Evolutionary conservation across 2,888 invertebrate species (phyloP).

Genomic region (Cosmia trapezina): DNA sequence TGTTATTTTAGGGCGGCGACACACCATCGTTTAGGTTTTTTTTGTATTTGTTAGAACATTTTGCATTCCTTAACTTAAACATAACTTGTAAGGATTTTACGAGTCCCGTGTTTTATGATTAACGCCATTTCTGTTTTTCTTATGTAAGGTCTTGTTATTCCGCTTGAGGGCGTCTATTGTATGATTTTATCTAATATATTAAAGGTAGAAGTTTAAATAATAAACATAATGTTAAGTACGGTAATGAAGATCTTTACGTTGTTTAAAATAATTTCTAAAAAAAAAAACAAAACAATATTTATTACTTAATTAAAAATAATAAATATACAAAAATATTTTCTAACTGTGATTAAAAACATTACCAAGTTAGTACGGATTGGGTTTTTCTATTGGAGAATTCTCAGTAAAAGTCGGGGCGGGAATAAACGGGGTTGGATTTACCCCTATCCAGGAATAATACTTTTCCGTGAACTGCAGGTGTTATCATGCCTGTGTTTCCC

Average conservation of each 20-base stretch:
- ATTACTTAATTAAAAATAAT: neutral
- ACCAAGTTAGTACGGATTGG: neutral
- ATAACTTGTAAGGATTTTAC: conserved; percentile 18
- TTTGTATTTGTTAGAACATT: neutral
- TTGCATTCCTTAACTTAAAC: conserved; percentile 11
- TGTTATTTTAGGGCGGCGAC: conserved; percentile 36
- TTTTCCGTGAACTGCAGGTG: conserved; percentile 45
- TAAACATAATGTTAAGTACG: neutral
- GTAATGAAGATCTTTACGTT: neutral
- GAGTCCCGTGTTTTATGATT: conserved; percentile 23
- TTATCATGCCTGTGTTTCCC: conserved; percentile 19
- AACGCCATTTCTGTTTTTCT: conserved; percentile 13
- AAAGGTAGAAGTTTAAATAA: neutral
- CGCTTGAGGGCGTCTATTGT: neutral
- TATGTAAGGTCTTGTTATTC: conserved; percentile 6
- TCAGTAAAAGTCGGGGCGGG: neutral
- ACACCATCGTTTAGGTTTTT: conserved; percentile 1
- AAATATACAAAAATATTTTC: neutral
- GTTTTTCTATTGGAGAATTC: conserved; percentile 30
- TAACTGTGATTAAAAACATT: neutral
- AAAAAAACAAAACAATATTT: neutral
- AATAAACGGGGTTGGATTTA: conserved; percentile 16
- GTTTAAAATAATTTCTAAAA: neutral
- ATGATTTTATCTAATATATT: conserved; percentile 27
- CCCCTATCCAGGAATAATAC: conserved; percentile 29